Percentiles rank a stretch among this genome's conserved stretches.
These are phyloP conservation scores for Pelosia muscerda DNA, from an alignment of 2,888 invertebrate species.

Conservation along the genomic window DNA sequence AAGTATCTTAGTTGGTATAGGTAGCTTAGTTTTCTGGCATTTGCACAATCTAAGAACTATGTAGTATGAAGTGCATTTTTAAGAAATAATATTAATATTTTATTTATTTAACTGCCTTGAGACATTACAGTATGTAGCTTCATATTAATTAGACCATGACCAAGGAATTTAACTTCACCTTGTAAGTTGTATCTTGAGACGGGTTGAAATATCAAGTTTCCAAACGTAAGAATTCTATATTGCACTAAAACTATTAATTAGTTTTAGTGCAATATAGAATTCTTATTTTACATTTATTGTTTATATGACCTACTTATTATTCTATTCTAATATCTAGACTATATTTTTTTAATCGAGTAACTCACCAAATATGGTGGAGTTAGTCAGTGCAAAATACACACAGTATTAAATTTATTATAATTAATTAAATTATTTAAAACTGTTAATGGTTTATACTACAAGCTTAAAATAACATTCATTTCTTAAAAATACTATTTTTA, in stretches of 20 bases:
- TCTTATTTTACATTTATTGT: constrained; percentile 30
- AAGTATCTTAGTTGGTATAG: background rate
- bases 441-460: background rate
- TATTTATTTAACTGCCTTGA: constrained; percentile 40
- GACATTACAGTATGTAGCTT: constrained; percentile 38
- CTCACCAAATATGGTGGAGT: background rate
- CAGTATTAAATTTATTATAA: background rate
- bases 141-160: constrained; percentile 67
- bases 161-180: constrained; percentile 68
- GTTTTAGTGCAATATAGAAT: constrained; percentile 45
- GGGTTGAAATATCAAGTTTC: constrained; percentile 61
- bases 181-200: constrained; percentile 67
- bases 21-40: background rate
- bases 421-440: background rate
- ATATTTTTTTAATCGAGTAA: background rate
- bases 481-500: background rate
- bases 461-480: background rate
- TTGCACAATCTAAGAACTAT: background rate
- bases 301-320: background rate
- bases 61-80: background rate
- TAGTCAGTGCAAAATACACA: background rate
- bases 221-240: too few relatives aligned
- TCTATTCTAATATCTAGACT: background rate
- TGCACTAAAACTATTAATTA: too few relatives aligned
- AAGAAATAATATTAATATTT: constrained; percentile 21